These are phyloP conservation scores for Gadopsis bispinosus DNA, from an alignment of 2,797 vertebrate species.

Conservation along the genomic window DNA sequence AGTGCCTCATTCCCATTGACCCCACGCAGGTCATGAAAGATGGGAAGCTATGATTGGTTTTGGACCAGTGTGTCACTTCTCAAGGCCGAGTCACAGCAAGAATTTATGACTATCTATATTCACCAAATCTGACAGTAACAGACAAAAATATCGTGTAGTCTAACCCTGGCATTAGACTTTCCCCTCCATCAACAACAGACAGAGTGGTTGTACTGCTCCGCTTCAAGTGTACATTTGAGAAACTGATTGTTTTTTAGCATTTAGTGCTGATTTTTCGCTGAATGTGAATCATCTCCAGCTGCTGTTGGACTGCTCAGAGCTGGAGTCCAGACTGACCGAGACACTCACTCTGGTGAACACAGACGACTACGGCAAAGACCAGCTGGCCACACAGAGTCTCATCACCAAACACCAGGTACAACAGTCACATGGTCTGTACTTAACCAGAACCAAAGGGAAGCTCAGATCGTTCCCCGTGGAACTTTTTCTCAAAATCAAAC, in stretches of 20 bases:
- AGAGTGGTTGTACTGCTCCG: not conserved
- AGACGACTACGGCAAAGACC: slow-evolving; percentile 87
- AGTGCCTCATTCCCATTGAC: no score
- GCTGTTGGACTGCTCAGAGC: slow-evolving; percentile 87
- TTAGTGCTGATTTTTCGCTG: not conserved
- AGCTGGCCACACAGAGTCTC: slow-evolving; percentile 84
- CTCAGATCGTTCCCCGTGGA: not conserved
- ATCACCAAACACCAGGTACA: slow-evolving; percentile 90
- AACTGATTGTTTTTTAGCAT: not conserved
- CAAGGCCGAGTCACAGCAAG: no score
- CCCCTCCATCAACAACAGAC: not conserved
- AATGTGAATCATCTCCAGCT: slow-evolving; percentile 74
- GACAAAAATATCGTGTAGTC: not conserved
- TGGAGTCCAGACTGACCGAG: slow-evolving; percentile 88
- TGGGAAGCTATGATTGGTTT: no score
- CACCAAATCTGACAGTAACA: no score
- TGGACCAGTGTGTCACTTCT: no score
- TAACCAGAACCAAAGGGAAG: not conserved
- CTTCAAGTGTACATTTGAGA: not conserved
- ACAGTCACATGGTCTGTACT: not conserved
- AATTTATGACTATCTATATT: no score
- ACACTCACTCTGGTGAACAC: slow-evolving; percentile 80
- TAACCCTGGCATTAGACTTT: not conserved
- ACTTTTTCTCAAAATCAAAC: not conserved
- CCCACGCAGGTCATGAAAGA: no score